A percentile compares a stretch with the other conserved stretches of the same genome.
phyloP scores from a whole-genome alignment of 2,113 vertebrate genomes.

The Pionites leucogaster region DNA sequence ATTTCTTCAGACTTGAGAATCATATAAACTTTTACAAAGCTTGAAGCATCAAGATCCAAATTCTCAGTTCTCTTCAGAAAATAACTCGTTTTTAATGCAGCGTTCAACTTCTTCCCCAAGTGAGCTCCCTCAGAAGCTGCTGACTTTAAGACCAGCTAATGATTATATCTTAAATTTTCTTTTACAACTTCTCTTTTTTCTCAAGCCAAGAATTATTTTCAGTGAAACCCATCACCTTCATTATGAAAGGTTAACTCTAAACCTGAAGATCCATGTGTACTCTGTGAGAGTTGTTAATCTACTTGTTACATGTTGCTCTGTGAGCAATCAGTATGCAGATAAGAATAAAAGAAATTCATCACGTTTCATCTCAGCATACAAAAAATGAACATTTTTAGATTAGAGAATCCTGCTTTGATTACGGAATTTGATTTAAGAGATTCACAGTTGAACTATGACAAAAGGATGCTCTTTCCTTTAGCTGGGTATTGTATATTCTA shows the following conservation, averaged over 20 bases:
- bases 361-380: neutral
- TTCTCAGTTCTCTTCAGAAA: neutral
- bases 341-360: neutral
- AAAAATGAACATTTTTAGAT: neutral
- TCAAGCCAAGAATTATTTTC: neutral
- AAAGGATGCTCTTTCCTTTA: neutral
- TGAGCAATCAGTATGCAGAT: neutral
- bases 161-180: neutral
- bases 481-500: neutral
- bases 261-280: neutral
- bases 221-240: neutral
- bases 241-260: neutral
- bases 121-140: neutral
- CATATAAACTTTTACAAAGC: constrained; percentile 18
- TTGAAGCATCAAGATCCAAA: neutral
- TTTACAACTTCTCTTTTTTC: neutral
- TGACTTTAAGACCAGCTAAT: neutral
- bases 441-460: neutral
- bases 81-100: neutral
- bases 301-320: neutral
- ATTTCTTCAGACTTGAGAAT: constrained; percentile 5
- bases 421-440: neutral
- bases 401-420: neutral
- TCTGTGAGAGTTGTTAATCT: neutral
- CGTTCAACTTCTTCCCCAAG: neutral